A percentile compares a stretch with the other conserved stretches of the same genome.
Conservation (phyloP, 1,140 invertebrate genomes). For the Oppia nitens region DNA sequence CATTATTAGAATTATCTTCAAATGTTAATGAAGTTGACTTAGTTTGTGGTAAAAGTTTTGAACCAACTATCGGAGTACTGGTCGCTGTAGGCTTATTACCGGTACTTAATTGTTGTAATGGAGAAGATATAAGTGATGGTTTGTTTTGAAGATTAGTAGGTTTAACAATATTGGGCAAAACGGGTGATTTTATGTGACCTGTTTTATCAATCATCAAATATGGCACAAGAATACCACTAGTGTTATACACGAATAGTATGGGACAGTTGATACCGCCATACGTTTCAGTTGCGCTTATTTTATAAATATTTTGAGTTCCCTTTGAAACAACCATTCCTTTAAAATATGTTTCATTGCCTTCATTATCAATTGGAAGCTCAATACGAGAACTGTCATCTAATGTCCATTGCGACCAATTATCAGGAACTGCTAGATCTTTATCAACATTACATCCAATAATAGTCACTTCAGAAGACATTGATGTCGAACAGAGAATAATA, state of each 20-base stretch:
- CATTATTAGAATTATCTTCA: not conserved
- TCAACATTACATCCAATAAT: constrained; percentile 31
- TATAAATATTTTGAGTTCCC: constrained; percentile 2
- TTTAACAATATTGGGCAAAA: not conserved
- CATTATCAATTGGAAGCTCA: constrained; percentile 43
- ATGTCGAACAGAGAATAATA: constrained; percentile 7
- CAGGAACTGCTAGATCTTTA: constrained; percentile 28
- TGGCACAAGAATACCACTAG: constrained; percentile 3
- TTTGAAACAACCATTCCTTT: constrained; percentile 38
- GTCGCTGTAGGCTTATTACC: not conserved
- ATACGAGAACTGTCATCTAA: constrained; percentile 52
- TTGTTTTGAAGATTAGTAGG: not conserved
- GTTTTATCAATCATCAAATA: constrained; percentile 6
- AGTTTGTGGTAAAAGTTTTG: not conserved
- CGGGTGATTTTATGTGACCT: constrained; percentile 1
- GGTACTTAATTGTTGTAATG: not conserved
- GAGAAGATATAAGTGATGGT: not conserved
- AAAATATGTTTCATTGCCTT: constrained; percentile 48
- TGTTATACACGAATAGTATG: constrained; percentile 1
- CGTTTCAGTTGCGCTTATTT: not conserved
- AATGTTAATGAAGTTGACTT: not conserved
- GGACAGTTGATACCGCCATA: constrained; percentile 9
- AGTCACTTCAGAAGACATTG: constrained; percentile 5
- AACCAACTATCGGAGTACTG: not conserved
- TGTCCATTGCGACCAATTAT: constrained; percentile 51